Evolutionary conservation across 2,888 invertebrate genomes (phyloP).

Genomic region (Drosophila fungiperda): DNA sequence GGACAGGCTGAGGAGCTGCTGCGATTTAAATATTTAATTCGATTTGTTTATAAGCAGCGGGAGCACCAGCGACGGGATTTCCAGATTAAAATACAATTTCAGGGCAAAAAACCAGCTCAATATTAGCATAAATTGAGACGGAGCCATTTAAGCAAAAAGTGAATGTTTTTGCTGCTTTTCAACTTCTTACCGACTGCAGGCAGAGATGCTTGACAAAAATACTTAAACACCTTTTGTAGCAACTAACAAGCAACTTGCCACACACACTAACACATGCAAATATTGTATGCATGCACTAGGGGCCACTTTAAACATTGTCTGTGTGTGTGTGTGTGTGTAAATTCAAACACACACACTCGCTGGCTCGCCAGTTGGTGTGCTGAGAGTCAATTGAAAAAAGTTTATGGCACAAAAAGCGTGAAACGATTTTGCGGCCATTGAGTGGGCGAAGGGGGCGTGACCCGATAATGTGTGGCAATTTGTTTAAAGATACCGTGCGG

Average conservation of each 20-base stretch:
- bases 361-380: slow-evolving; percentile 41
- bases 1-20: slow-evolving; percentile 38
- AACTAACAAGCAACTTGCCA: slow-evolving; percentile 57
- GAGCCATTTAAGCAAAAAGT: slow-evolving; percentile 21
- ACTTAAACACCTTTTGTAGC: slow-evolving; percentile 49
- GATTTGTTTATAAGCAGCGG: slow-evolving; percentile 57
- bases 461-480: slow-evolving; percentile 63
- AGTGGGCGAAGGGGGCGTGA: slow-evolving; percentile 21
- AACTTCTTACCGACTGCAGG: slow-evolving; percentile 15
- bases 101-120: slow-evolving; percentile 7
- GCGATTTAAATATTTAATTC: slow-evolving; percentile 75
- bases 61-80: slow-evolving; percentile 13
- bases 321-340: slow-evolving; percentile 24
- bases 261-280: slow-evolving; percentile 14
- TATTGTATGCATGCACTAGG: slow-evolving; percentile 53
- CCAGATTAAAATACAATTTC: slow-evolving; percentile 68
- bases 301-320: slow-evolving; percentile 54
- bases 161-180: slow-evolving; percentile 4
- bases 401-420: slow-evolving; percentile 51
- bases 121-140: slow-evolving; percentile 8
- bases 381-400: slow-evolving; percentile 77
- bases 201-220: slow-evolving; percentile 47
- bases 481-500: slow-evolving; percentile 62
- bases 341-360: slow-evolving; percentile 48
- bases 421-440: slow-evolving; percentile 31